These are phyloP conservation scores for Dasyurus viverrinus DNA, from an alignment of 2,113 vertebrate genomes.

Conservation along the genomic window DNA sequence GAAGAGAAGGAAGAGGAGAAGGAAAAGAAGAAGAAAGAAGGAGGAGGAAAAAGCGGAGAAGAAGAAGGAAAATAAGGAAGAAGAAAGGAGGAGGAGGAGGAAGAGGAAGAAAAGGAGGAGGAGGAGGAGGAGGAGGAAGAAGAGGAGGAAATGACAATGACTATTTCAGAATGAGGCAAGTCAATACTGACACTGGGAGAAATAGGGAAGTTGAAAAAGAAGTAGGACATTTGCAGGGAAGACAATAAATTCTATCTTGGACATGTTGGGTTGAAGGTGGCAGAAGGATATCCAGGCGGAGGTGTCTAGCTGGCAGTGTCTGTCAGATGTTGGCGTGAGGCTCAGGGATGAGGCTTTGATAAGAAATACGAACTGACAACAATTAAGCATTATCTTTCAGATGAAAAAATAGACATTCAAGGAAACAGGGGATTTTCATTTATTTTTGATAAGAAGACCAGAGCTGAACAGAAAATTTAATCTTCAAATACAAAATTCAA, in stretches of 20 bases:
- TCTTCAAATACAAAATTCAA: too few species aligned
- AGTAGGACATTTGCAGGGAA: neutral
- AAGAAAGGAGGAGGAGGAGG: accelerated
- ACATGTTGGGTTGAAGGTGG: neutral
- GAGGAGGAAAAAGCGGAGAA: neutral
- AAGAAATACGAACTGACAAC: neutral
- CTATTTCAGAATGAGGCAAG: too few species aligned
- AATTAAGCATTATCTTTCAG: too few species aligned
- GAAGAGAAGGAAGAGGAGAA: too few species aligned
- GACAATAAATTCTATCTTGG: neutral
- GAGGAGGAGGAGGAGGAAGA: too few species aligned
- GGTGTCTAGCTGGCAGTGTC: neutral
- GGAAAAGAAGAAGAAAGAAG: too few species aligned
- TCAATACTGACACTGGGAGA: neutral
- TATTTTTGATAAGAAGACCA: too few species aligned
- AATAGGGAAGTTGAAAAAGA: neutral
- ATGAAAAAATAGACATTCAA: too few species aligned
- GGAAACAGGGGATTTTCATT: too few species aligned
- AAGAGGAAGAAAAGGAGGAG: too few species aligned
- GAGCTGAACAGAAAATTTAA: too few species aligned
- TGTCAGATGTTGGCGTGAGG: neutral
- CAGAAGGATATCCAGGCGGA: neutral
- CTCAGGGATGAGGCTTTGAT: neutral
- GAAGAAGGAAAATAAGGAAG: neutral
- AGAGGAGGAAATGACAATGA: too few species aligned